Evolutionary conservation across 2,113 vertebrate species (phyloP), one percentile per base, ranked within the genome.

Genomic region (Todiramphus saurophagus): DNA sequence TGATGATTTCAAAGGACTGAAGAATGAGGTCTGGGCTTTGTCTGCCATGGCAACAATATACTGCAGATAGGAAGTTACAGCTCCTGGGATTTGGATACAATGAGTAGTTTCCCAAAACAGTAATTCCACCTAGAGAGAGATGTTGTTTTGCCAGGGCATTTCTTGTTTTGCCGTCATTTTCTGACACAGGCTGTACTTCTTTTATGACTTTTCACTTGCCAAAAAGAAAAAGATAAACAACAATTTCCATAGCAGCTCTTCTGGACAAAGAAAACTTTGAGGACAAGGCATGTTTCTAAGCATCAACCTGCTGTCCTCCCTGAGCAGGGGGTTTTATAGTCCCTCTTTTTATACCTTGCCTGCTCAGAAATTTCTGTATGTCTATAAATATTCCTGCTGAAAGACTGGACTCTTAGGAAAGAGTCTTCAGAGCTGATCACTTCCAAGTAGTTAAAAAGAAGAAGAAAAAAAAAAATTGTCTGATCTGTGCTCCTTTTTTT

Each of bases 101-200:
- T 7, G 5, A 91, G 28, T 46, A 37, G 87, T 93, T 67, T 83
- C 88, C 86, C 86, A 86, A 92, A 87, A 33, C 90, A 82, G 86
- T 60, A 88, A 92, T 97, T 96, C 66, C 72, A 87, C 33, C 83
- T 31, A 87, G 76, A 90, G 44, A 87, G 62, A 83, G 53, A 31
- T 79, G 77, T 73, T 94, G 56, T 15, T 90, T 76, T 92, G 64
- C 63, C 4, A 16, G 85, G 53, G 56, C 35, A 37, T 64, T 68
- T 90, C 86, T 92, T 68, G 73, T 69, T 94, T 69, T 75, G 60
- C 64, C 92, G 62, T 92, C 64, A 75, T 90, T 94, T 90, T 81
- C 86, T 87, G 75, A 85, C 76, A 90, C 35, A 51, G 30, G 15
- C 74, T 91, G 68, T 82, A 23, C 69, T 83, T 85, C 87, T 90